Evolutionary conservation across 2,113 vertebrate species (phyloP).

Genomic region (Cyprinodon variegatus): DNA sequence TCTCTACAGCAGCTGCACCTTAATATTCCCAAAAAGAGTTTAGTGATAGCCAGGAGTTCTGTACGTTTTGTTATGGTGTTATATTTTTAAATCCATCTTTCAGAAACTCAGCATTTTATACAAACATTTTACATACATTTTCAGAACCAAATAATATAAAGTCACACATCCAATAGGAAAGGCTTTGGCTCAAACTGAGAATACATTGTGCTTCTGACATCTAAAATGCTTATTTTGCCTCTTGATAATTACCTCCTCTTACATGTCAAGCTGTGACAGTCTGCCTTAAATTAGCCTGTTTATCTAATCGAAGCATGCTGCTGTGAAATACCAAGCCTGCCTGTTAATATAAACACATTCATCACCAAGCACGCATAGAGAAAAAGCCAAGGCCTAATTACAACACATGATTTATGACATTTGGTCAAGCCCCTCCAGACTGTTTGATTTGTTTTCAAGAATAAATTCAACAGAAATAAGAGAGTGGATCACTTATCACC

Average conservation of each 20-base stretch:
- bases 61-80: background rate
- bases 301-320: slow-evolving; percentile 11
- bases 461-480: background rate
- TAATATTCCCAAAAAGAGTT: background rate
- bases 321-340: slow-evolving; percentile 42
- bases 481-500: background rate
- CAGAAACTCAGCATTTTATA: no score
- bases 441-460: background rate
- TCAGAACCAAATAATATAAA: background rate
- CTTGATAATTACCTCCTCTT: slow-evolving; percentile 2
- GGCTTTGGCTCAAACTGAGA: background rate
- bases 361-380: slow-evolving; percentile 5
- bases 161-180: background rate
- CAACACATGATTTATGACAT: background rate
- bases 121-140: background rate
- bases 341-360: slow-evolving; percentile 32
- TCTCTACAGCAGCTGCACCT: no score
- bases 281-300: slow-evolving; percentile 9
- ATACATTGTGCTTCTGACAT: background rate
- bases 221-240: slow-evolving; percentile 1
- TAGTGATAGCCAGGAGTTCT: background rate
- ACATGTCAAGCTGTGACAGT: slow-evolving; percentile 1
- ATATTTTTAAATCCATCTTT: background rate
- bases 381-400: background rate
- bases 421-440: background rate